These are phyloP conservation scores for Salpingus planirostris DNA, from an alignment of 2,888 invertebrate genomes.

Conservation along the genomic window DNA sequence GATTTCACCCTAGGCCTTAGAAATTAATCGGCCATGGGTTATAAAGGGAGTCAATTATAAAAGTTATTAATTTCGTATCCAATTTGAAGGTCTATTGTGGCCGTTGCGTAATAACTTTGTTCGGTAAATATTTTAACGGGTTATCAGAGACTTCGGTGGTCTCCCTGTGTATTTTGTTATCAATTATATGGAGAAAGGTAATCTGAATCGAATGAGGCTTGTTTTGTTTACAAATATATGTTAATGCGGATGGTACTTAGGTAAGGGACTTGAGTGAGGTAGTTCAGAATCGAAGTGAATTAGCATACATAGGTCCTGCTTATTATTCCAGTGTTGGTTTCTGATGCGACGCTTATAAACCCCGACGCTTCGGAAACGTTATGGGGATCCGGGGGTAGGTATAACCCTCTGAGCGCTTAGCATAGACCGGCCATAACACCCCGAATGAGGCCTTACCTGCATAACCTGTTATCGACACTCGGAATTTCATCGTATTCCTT, in stretches of 20 bases:
- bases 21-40: no score
- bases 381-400: constrained; percentile 9
- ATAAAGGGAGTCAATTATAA: no score
- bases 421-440: constrained; percentile 11
- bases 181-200: no score
- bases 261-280: constrained; percentile 14
- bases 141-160: no score
- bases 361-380: constrained; percentile 10
- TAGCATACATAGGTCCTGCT: constrained; percentile 16
- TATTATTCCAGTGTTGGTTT: constrained; percentile 14
- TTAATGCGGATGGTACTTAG: constrained; percentile 13
- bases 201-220: constrained; percentile 13
- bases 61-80: no score
- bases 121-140: no score
- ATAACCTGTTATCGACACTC: constrained; percentile 13
- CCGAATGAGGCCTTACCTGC: constrained; percentile 13
- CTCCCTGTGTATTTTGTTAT: no score
- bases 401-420: constrained; percentile 11
- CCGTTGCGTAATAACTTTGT: no score
- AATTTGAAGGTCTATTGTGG: no score
- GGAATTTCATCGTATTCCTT: constrained; percentile 9
- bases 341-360: constrained; percentile 14
- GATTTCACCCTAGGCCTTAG: no score
- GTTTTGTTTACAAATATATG: constrained; percentile 16
- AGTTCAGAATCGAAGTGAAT: constrained; percentile 14